Percentiles rank a stretch among this genome's conserved stretches.
Evolutionary conservation across 2,113 vertebrate genomes (phyloP).

Genomic region (Neotoma lepida): DNA sequence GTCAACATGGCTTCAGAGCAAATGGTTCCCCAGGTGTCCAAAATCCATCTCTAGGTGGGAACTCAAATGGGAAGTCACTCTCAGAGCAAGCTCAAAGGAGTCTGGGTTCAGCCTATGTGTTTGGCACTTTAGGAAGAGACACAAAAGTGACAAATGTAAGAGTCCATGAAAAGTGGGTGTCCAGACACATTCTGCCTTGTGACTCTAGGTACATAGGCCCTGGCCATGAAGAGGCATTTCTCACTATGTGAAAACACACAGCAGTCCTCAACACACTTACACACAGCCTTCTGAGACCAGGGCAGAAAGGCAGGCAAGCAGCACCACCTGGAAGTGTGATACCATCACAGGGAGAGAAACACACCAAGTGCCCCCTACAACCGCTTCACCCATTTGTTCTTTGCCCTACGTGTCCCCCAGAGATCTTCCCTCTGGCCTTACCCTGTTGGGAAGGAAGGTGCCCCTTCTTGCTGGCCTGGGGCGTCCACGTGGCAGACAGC

Average conservation of each 20-base stretch:
- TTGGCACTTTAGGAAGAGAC: background rate
- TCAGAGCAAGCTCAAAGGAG: background rate
- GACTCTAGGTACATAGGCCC: background rate
- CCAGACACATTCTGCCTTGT: background rate
- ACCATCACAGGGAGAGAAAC: background rate
- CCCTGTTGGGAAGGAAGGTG: conserved; percentile 93
- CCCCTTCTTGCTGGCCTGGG: conserved; percentile 95
- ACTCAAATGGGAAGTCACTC: background rate
- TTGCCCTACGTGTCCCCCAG: background rate
- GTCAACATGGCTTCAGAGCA: background rate
- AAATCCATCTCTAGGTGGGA: background rate
- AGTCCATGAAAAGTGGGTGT: background rate
- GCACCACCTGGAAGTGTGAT: background rate
- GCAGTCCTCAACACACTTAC: background rate
- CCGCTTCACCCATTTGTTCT: background rate
- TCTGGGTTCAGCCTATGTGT: background rate
- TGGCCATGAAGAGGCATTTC: background rate
- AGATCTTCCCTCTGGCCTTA: conserved; percentile 79
- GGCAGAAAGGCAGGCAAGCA: background rate
- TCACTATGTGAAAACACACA: background rate
- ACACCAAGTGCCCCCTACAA: background rate
- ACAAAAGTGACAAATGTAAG: conserved; percentile 33
- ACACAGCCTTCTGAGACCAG: background rate
- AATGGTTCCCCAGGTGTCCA: background rate
- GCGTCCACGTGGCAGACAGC: conserved; percentile 96